A percentile compares a stretch with the other conserved stretches of the same genome.
Conservation (phyloP, 2,797 vertebrate genomes). For the Mus spretus region DNA sequence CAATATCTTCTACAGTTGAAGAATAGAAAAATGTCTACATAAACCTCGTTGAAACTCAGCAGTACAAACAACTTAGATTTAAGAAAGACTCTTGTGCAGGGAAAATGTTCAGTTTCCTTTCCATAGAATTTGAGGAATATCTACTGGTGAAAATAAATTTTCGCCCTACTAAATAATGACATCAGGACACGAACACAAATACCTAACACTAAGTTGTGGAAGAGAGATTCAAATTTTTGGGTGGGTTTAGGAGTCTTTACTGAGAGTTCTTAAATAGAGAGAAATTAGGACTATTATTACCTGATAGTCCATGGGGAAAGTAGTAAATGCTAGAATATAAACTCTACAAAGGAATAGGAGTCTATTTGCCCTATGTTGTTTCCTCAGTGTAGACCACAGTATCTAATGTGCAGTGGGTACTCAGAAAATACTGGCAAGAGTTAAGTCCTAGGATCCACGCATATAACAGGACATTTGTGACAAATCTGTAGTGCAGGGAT, state of each 20-base stretch:
- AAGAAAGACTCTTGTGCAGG: background rate
- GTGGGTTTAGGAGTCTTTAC: background rate
- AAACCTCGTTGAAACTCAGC: slow-evolving; percentile 3
- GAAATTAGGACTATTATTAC: background rate
- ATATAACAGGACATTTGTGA: background rate
- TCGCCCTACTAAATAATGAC: background rate
- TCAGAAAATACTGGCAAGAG: background rate
- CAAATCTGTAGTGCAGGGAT: background rate
- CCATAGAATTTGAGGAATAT: slow-evolving; percentile 20
- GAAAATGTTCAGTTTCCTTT: background rate
- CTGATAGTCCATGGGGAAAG: background rate
- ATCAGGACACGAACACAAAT: background rate
- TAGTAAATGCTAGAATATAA: background rate
- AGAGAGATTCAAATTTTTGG: slow-evolving; percentile 15
- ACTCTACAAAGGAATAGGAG: slow-evolving; percentile 2
- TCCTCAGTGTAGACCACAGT: background rate
- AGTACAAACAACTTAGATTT: slow-evolving; percentile 13
- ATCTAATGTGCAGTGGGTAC: background rate
- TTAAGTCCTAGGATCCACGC: background rate
- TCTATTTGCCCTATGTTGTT: background rate
- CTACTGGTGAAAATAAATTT: slow-evolving; percentile 38
- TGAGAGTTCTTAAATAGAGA: slow-evolving; percentile 8
- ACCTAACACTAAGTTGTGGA: background rate
- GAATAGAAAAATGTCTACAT: slow-evolving; percentile 9
- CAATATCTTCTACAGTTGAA: background rate